Evolutionary conservation across 2,888 invertebrate genomes (phyloP).

Genomic region (Conops quadrifasciatus): DNA sequence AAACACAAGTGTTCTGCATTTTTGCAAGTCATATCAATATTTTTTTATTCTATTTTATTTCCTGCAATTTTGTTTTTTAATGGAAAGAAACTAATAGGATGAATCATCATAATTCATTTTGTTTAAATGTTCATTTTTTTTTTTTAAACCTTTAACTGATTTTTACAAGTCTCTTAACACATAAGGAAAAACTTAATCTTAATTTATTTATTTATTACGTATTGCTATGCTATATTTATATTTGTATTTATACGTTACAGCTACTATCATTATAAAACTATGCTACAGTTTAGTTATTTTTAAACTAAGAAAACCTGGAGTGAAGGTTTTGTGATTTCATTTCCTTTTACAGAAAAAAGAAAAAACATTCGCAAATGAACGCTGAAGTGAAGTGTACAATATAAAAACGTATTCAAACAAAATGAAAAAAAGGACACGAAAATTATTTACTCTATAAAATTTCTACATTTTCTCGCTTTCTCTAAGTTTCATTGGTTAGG

Average conservation of each 20-base stretch:
- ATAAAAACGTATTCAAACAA: constrained; percentile 1
- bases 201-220: background rate
- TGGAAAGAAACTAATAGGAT: constrained; percentile 14
- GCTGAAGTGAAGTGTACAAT: constrained; percentile 30
- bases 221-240: constrained; percentile 41
- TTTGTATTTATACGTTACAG: constrained; percentile 44
- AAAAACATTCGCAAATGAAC: constrained; percentile 23
- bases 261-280: constrained; percentile 46
- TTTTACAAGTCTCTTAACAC: constrained; percentile 30
- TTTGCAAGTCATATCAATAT: constrained; percentile 4
- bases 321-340: constrained; percentile 25
- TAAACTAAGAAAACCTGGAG: constrained; percentile 32
- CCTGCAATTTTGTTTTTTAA: constrained; percentile 11
- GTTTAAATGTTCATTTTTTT: constrained; percentile 9
- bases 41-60: constrained; percentile 12
- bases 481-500: no score
- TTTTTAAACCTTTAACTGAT: constrained; percentile 15
- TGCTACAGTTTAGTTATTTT: constrained; percentile 42
- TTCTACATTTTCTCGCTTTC: background rate
- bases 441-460: background rate
- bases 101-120: constrained; percentile 4
- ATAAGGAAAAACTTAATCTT: constrained; percentile 25
- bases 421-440: constrained; percentile 12
- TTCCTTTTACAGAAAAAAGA: constrained; percentile 12
- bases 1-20: background rate